Conservation (phyloP, 2,113 vertebrate species). For the Alligator mississippiensis region DNA sequence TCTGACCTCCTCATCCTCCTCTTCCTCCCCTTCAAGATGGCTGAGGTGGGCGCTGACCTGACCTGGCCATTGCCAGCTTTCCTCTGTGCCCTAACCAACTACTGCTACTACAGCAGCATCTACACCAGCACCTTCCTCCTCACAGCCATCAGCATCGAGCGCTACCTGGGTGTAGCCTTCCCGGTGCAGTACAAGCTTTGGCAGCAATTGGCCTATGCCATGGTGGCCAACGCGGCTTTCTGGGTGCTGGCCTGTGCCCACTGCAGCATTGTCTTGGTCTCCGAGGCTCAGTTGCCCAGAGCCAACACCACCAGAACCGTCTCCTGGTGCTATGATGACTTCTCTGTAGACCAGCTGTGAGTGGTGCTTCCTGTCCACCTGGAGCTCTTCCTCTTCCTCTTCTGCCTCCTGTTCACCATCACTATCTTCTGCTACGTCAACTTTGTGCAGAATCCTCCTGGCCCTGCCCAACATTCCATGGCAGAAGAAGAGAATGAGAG, state of each 20-base stretch:
- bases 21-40: no score
- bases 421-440: conserved; percentile 75
- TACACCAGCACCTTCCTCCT: no score
- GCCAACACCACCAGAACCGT: fast-evolving
- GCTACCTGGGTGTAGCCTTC: no score
- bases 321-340: conserved; percentile 63
- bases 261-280: fast-evolving
- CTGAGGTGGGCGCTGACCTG: no score
- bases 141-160: no score
- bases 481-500: conserved; percentile 60
- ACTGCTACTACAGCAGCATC: no score
- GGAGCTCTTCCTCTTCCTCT: conserved; percentile 71
- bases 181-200: no score
- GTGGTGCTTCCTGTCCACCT: conserved; percentile 59
- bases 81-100: no score
- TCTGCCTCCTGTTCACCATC: conserved; percentile 66
- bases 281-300: not conserved
- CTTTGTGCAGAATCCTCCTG: conserved; percentile 60
- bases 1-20: no score
- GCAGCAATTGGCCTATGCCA: not conserved
- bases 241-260: fast-evolving
- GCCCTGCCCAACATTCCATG: conserved; percentile 53
- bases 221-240: fast-evolving
- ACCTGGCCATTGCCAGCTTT: no score
- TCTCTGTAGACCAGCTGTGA: fast-evolving